These are phyloP conservation scores for Blennius ocellaris DNA, from an alignment of 2,113 vertebrate species.

Conservation along the genomic window DNA sequence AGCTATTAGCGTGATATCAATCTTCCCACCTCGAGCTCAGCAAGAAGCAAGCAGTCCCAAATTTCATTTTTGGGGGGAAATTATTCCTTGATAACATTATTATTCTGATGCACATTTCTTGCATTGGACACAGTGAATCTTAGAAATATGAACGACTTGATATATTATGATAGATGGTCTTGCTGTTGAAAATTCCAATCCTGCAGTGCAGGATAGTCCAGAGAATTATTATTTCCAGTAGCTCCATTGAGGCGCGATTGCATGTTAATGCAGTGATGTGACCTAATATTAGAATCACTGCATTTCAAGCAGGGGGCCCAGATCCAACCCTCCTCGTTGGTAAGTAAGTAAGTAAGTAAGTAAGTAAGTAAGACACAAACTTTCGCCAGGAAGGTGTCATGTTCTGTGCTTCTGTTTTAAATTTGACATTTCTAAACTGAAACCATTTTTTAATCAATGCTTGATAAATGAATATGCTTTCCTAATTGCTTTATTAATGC, in stretches of 20 bases:
- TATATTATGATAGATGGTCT: not conserved
- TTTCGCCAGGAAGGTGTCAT: slow-evolving; percentile 29
- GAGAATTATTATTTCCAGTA: slow-evolving; percentile 4
- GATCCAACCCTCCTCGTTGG: slow-evolving; percentile 21
- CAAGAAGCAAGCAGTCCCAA: not conserved
- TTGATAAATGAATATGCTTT: too few relatives aligned
- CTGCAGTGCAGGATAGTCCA: not conserved
- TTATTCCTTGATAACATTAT: not conserved
- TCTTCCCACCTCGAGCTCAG: not conserved
- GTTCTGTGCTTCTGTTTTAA: slow-evolving; percentile 29
- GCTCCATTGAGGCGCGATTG: slow-evolving; percentile 22
- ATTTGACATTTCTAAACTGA: slow-evolving; percentile 2
- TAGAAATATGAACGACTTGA: not conserved
- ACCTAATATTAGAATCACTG: slow-evolving; percentile 43
- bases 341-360: slow-evolving; percentile 59
- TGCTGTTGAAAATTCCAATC: not conserved
- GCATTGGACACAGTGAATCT: not conserved
- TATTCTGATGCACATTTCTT: not conserved
- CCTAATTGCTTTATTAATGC: slow-evolving; percentile 8
- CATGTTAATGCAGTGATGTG: slow-evolving; percentile 30
- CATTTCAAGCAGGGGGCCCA: slow-evolving; percentile 43
- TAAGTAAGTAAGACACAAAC: slow-evolving; percentile 17
- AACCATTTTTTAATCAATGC: too few relatives aligned
- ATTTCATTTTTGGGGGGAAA: not conserved
- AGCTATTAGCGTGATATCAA: not conserved